Evolutionary conservation across 2,888 invertebrate species (phyloP).

Genomic region (Mycogona germanica): DNA sequence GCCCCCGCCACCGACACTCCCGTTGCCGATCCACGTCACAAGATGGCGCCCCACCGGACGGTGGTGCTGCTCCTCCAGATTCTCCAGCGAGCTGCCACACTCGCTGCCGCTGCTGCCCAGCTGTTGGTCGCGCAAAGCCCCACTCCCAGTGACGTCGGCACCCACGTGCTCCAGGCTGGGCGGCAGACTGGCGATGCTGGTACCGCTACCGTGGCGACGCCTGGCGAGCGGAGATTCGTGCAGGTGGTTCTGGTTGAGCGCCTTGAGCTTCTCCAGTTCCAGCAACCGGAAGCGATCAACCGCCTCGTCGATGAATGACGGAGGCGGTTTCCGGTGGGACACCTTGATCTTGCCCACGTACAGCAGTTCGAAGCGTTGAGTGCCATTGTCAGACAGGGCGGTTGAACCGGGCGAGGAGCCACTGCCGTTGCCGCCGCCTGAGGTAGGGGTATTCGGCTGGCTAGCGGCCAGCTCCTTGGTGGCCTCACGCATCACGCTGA

Average conservation of each 20-base stretch:
- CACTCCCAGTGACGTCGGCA: no score
- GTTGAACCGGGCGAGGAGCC: constrained; percentile 9
- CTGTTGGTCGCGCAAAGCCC: no score
- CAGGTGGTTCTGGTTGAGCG: no score
- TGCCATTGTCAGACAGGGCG: constrained; percentile 16
- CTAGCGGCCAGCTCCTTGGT: constrained; percentile 42
- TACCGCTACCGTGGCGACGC: constrained; percentile 31
- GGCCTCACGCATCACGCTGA: constrained; percentile 57
- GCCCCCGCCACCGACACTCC: neutral
- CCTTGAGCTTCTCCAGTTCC: constrained; percentile 53
- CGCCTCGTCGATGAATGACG: constrained; percentile 81
- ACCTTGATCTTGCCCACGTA: constrained; percentile 86
- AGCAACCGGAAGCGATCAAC: constrained; percentile 67
- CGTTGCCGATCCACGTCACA: neutral
- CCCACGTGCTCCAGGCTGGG: constrained; percentile 24
- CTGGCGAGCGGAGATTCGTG: constrained; percentile 20
- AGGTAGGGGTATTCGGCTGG: neutral
- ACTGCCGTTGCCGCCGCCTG: neutral
- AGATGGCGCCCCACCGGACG: neutral
- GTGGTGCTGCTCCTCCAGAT: neutral
- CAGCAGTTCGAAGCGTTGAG: constrained; percentile 49
- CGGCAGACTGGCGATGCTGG: constrained; percentile 32
- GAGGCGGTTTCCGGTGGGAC: constrained; percentile 72
- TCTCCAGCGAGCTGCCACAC: neutral
- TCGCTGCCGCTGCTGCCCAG: constrained; percentile 2